Evolutionary conservation across 2,113 vertebrate genomes (phyloP).

Genomic region (Oncorhynchus clarkii): DNA sequence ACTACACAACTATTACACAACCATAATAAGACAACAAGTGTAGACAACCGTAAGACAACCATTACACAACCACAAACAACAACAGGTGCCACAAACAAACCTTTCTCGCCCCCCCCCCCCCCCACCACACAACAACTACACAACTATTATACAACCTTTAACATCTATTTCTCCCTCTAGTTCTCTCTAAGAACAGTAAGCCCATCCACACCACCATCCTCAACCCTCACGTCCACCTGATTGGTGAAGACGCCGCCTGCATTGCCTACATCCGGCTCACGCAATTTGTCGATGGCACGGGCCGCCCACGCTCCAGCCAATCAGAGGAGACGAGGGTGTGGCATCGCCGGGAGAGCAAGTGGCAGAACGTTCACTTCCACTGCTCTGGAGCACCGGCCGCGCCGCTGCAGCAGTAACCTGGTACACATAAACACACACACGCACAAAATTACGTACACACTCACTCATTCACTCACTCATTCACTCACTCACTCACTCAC

Average conservation of each 20-base stretch:
- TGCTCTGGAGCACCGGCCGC: slow-evolving; percentile 91
- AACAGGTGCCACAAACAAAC: slow-evolving; percentile 37
- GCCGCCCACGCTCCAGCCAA: slow-evolving; percentile 90
- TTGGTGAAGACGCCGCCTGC: slow-evolving; percentile 93
- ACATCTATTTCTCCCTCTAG: neutral
- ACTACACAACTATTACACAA: neutral
- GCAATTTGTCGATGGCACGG: slow-evolving; percentile 90
- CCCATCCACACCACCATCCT: slow-evolving; percentile 97
- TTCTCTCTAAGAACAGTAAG: slow-evolving; percentile 91
- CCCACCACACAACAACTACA: no score
- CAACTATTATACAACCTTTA: neutral
- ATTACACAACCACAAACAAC: no score
- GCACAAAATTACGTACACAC: no score
- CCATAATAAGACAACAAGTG: no score
- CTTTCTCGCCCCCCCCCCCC: no score
- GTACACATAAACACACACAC: slow-evolving; percentile 50
- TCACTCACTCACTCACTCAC: no score
- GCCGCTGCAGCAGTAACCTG: slow-evolving; percentile 89
- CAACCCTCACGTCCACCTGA: slow-evolving; percentile 94
- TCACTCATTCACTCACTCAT: no score
- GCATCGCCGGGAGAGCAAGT: slow-evolving; percentile 92
- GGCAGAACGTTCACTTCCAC: slow-evolving; percentile 97
- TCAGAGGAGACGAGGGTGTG: slow-evolving; percentile 96
- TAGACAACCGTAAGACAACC: no score
- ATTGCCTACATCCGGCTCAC: slow-evolving; percentile 97